Conservation (phyloP, 2,797 vertebrate species). For the Poeciliopsis turneri region DNA sequence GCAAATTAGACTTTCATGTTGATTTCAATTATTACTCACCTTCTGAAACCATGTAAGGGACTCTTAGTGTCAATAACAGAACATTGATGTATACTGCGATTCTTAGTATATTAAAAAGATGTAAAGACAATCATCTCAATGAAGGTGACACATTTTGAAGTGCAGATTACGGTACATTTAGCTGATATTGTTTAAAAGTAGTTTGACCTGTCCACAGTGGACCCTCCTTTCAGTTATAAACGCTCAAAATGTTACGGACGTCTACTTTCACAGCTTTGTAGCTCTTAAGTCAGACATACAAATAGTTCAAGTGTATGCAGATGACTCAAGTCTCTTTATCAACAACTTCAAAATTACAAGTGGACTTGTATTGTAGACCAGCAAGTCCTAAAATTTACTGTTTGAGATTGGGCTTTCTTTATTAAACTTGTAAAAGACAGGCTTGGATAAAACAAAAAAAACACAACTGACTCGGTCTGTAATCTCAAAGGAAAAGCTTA, state of each 20-base stretch:
- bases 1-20: not conserved
- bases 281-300: not conserved
- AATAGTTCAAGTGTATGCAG: not conserved
- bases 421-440: constrained; percentile 18
- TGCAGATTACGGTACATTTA: not conserved
- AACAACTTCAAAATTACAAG: not conserved
- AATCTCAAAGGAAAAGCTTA: constrained; percentile 46
- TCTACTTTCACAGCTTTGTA: not conserved
- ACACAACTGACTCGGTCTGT: constrained; percentile 43
- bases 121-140: not conserved
- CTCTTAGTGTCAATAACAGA: not conserved
- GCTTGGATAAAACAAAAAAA: not conserved
- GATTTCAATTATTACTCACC: not conserved
- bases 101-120: not conserved
- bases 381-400: constrained; percentile 2
- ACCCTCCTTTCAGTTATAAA: not conserved
- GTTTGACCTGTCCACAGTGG: not conserved
- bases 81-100: not conserved
- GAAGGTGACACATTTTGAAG: not conserved
- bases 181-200: not conserved
- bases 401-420: constrained; percentile 26
- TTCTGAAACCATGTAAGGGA: not conserved
- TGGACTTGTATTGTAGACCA: not conserved
- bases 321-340: not conserved
- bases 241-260: not conserved